Evolutionary conservation across 37 sponge, comb jelly and placozoan species (phyloP).

Genomic region (Trichoplax adhaerens): DNA sequence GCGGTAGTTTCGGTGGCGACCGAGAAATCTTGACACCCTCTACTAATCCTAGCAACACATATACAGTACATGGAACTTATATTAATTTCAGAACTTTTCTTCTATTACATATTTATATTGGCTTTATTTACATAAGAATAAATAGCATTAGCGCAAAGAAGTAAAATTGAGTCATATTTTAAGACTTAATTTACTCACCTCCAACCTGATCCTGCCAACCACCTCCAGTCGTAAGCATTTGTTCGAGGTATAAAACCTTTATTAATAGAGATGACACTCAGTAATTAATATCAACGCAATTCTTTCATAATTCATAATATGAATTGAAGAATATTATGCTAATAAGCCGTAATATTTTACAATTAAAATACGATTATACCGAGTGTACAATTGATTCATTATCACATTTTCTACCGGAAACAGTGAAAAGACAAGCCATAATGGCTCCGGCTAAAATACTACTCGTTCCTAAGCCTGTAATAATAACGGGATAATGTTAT

Average conservation of each 20-base stretch:
- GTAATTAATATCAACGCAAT: not conserved
- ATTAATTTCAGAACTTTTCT: no score
- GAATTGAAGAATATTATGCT: no score
- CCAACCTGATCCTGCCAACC: slow-evolving; percentile 88
- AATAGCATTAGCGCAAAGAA: not conserved
- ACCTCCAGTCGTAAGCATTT: slow-evolving; percentile 70
- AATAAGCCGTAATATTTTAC: no score
- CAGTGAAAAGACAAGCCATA: slow-evolving; percentile 47
- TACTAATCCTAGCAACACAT: slow-evolving; percentile 25
- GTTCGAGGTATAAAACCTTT: slow-evolving; percentile 56
- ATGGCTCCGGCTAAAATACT: slow-evolving; percentile 58
- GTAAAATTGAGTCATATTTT: not conserved
- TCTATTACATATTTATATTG: no score
- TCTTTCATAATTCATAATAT: not conserved
- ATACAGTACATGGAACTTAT: not conserved
- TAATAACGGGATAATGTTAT: not conserved
- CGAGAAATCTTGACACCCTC: slow-evolving; percentile 47
- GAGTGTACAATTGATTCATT: slow-evolving; percentile 50
- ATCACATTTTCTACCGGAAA: slow-evolving; percentile 23
- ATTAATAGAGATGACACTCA: not conserved
- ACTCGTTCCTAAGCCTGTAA: slow-evolving; percentile 58
- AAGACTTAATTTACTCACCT: not conserved
- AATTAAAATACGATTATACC: slow-evolving; percentile 11
- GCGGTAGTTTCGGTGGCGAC: slow-evolving; percentile 16
- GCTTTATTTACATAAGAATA: not conserved